Base-by-base conservation (phyloP, 2,797 vertebrate species). In the Taeniopygia guttata region DNA sequence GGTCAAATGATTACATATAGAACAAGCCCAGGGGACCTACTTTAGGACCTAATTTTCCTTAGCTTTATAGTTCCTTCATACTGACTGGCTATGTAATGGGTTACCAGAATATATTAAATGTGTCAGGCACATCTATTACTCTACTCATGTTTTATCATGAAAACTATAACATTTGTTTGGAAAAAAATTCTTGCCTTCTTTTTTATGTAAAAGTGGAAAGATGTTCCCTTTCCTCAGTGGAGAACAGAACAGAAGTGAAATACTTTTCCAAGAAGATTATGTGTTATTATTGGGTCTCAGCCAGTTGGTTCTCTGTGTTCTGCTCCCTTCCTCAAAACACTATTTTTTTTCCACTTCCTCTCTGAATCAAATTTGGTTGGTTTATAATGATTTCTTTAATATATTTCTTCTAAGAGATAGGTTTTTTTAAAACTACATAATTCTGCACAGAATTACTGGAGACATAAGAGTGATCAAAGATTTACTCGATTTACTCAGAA, bases 381-480 rank as follows among this genome's bases (percentile, higher is more conserved):
- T 36, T 87, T 79, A 27, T 67, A 32, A 52, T 66, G 20, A 45
- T 88, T 52, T 70, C 3, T 74, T 60, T 38, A 34, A 36, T 27
- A 30, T 1, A 32, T 74, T 87, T 72, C 16, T 62, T 67, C 16
- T 51, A 72, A 36, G 11, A 78, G 22, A 86, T 66, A 18, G 0
- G 2, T 21, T 30, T 7, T 22, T n/a, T 38, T 27, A 19, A 18
- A 55, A 43, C 4, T 25, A 20, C 0, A 1, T 13, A 2, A 54
- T 69, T 83, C 23, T 45, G 11, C 26, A 21, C 2, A 73, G 18
- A 13, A 62, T 73, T 73, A 21, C 4, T 58, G 43, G 60, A 76
- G 22, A 87, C 89, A 64, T 79, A 26, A n/a, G 11, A 48, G 5
- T 34, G 11, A 52, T 2, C 6, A 87, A 59, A 64, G 27, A 42